Base-by-base conservation (phyloP, 2,797 vertebrate genomes). In the Merluccius polli region DNA sequence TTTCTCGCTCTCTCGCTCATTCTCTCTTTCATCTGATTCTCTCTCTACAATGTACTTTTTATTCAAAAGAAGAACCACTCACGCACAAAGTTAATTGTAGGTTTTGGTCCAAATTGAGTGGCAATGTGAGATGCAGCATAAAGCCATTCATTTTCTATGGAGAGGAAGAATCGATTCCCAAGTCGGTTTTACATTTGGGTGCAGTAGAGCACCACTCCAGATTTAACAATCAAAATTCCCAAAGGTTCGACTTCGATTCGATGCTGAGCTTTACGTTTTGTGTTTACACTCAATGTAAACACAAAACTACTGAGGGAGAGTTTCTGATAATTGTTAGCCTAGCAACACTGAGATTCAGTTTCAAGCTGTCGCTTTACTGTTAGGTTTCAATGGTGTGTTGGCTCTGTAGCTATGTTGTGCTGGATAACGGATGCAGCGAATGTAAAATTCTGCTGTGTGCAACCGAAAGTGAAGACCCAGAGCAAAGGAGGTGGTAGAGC, bases 401-500 rank as follows among this genome's bases (percentile, higher is more conserved):
- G 18, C 21, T 59, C 7, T 59, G 21, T 24, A 9, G 21, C 52
- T 35, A 8, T 35, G 33, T 8, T 10, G 21, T n/a, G 3, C 48
- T n/a, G 7, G 48, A 2, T 59, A n/a, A n/a, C 8, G 48, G 48
- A 21, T 16, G 48, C 15, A n/a, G 16, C 18, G 7, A 52, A n/a
- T n/a, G 16, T 21, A 6, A 13, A 52, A 13, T 9, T 52, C 18
- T 52, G 3, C 6, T 52, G 59, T 82, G 76, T 83, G 73, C 78
- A 35, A 77, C 72, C 67, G 36, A 78, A 73, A 83, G 80, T 32
- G n/a, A 77, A 77, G 67, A 30, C 72, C 68, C 33, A 83, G 68
- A 70, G 11, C 24, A n/a, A 71, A 1, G 77, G 27, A 13, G 73
- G 76, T 73, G 83, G 75, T 16, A 80, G 68, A 82, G 85, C 81